These are phyloP conservation scores for Celastrina argiolus DNA, from an alignment of 2,888 invertebrate genomes.

Conservation along the genomic window DNA sequence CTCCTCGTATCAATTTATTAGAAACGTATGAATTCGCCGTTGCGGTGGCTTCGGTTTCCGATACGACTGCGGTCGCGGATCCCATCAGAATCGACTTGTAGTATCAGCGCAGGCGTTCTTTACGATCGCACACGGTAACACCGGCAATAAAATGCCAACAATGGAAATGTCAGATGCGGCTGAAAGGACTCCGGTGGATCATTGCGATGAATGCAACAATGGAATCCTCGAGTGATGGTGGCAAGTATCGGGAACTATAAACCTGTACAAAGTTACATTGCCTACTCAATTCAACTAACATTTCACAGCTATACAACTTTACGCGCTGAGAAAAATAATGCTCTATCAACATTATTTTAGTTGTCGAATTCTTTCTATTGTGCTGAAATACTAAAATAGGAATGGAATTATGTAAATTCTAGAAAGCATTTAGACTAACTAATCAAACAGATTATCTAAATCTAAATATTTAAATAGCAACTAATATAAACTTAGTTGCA, in stretches of 20 bases:
- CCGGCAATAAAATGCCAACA: constrained; percentile 76
- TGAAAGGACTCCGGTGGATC: constrained; percentile 68
- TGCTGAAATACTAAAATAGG: too few species aligned
- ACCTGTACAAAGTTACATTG: constrained; percentile 50
- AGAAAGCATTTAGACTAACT: too few species aligned
- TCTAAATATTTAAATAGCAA: too few species aligned
- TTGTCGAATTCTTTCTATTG: background rate
- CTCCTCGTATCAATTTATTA: constrained; percentile 72
- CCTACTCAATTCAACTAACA: constrained; percentile 33
- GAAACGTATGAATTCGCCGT: constrained; percentile 72
- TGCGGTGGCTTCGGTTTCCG: constrained; percentile 69
- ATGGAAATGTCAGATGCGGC: constrained; percentile 74
- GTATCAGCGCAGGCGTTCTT: constrained; percentile 71
- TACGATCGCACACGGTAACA: constrained; percentile 74
- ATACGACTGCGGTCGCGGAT: constrained; percentile 68
- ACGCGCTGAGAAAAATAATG: constrained; percentile 34
- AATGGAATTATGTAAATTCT: too few species aligned
- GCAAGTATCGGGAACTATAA: constrained; percentile 66
- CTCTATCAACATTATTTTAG: background rate
- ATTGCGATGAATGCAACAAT: constrained; percentile 75
- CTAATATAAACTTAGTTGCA: too few species aligned
- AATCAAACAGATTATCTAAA: too few species aligned
- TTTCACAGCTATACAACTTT: constrained; percentile 31
- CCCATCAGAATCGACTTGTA: constrained; percentile 59
- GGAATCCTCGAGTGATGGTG: constrained; percentile 69